Evolutionary conservation across 2,797 vertebrate genomes (phyloP).

Genomic region (Rachycentron canadum): DNA sequence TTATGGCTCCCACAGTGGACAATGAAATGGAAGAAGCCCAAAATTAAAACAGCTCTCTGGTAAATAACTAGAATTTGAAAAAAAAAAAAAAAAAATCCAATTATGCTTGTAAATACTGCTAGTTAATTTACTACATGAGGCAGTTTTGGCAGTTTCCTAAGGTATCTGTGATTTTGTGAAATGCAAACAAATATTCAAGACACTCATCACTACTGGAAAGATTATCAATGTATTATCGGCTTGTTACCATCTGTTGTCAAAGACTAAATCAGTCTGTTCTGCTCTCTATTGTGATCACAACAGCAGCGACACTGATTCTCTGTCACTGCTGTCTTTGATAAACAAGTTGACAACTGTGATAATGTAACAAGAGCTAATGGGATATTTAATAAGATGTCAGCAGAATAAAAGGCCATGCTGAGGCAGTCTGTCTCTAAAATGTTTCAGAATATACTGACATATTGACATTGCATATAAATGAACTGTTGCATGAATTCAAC

Average conservation of each 20-base stretch:
- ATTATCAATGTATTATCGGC: conserved; percentile 53
- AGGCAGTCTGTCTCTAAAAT: conserved; percentile 53
- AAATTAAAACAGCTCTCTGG: conserved; percentile 25
- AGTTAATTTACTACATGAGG: conserved; percentile 32
- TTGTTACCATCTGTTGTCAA: conserved; percentile 64
- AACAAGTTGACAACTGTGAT: conserved; percentile 65
- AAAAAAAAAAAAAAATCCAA: conserved; percentile 15
- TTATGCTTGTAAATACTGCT: conserved; percentile 45
- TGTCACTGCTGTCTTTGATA: conserved; percentile 57
- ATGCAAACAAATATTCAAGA: conserved; percentile 59
- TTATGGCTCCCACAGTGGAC: conserved; percentile 17
- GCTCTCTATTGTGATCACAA: conserved; percentile 44
- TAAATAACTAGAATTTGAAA: conserved; percentile 35
- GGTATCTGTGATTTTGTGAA: conserved; percentile 59
- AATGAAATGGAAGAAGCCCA: conserved; percentile 3
- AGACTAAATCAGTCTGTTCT: conserved; percentile 48
- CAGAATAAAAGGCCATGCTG: conserved; percentile 64
- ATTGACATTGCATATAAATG: conserved; percentile 60
- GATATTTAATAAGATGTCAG: conserved; percentile 60
- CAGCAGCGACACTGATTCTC: conserved; percentile 31
- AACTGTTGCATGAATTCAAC: conserved; percentile 56
- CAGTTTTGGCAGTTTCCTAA: conserved; percentile 44
- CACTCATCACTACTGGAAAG: conserved; percentile 45
- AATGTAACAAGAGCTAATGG: conserved; percentile 61
- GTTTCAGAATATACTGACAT: conserved; percentile 50